Percentiles rank a stretch among this genome's conserved stretches.
Conservation (phyloP, 2,797 vertebrate species). For the Melanotaenia parkinsoni region DNA sequence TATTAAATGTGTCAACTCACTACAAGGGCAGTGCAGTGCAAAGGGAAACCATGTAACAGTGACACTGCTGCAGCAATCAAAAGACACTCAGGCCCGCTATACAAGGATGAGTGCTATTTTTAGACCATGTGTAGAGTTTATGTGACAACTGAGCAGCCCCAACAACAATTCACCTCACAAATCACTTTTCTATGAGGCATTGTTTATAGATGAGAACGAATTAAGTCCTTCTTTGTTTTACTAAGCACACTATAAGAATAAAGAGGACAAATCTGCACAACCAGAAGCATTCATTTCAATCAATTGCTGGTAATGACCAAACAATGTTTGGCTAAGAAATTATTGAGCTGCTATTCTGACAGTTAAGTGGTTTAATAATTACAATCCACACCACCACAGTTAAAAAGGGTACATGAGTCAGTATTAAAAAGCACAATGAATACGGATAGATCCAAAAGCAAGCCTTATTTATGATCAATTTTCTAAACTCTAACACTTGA, state of each 20-base stretch:
- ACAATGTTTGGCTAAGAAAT: not conserved
- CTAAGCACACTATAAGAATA: not conserved
- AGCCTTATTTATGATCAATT: not conserved
- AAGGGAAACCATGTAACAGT: constrained; percentile 49
- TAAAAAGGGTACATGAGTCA: not conserved
- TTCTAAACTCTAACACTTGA: not conserved
- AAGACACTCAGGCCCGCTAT: constrained; percentile 60
- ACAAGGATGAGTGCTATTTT: constrained; percentile 68
- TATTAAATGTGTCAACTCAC: constrained; percentile 12
- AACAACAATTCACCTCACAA: constrained; percentile 27
- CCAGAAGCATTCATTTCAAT: constrained; percentile 6
- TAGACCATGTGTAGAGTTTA: constrained; percentile 59
- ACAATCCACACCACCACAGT: not conserved
- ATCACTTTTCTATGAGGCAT: constrained; percentile 11
- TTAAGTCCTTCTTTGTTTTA: constrained; percentile 5
- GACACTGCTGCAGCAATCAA: constrained; percentile 53
- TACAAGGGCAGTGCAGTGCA: constrained; percentile 19
- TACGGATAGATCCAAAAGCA: not conserved
- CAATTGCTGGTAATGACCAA: not conserved
- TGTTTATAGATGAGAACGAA: constrained; percentile 21
- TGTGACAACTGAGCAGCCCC: constrained; percentile 38
- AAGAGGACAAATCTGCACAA: constrained; percentile 4
- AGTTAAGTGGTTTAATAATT: constrained; percentile 4
- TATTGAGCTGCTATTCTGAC: not conserved
- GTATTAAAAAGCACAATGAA: not conserved